Conservation (phyloP, 2,113 vertebrate species). For the Notothenia rossii region DNA sequence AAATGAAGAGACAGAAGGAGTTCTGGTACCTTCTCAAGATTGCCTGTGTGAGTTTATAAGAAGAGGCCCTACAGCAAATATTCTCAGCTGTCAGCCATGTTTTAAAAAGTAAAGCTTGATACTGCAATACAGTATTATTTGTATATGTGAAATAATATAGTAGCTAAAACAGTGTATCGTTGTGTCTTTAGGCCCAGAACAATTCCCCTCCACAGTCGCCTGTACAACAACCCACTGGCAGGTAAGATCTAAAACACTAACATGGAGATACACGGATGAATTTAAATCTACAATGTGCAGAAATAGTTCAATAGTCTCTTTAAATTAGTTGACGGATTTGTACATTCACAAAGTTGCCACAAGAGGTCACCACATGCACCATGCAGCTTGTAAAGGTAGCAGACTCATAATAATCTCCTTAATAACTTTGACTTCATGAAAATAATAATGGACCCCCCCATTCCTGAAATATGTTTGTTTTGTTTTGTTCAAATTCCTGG, state of each 20-base stretch:
- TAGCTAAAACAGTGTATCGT: conserved; percentile 32
- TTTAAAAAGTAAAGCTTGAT: not conserved
- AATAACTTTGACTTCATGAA: not conserved
- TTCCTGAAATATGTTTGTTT: not conserved
- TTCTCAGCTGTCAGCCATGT: not conserved
- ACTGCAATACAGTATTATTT: not conserved
- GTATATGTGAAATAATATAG: not conserved
- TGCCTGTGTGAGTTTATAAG: conserved; percentile 90
- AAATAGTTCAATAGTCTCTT: not conserved
- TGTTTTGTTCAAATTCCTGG: not conserved
- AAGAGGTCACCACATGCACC: conserved; percentile 24
- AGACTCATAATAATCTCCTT: not conserved
- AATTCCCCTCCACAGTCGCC: conserved; percentile 81
- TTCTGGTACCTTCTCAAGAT: conserved; percentile 98
- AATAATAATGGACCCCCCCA: not conserved
- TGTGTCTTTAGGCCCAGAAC: conserved; percentile 87
- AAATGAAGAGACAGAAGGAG: conserved; percentile 95
- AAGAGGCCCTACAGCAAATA: not conserved
- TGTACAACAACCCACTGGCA: conserved; percentile 81
- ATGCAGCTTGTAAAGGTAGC: not conserved
- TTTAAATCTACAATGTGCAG: not conserved
- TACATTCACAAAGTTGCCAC: conserved; percentile 7
- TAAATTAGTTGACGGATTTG: not conserved
- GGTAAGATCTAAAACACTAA: conserved; percentile 74
- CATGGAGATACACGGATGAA: not conserved